phyloP scores from a whole-genome alignment of 2,888 invertebrate species.

The Prionchulus punctatus region DNA sequence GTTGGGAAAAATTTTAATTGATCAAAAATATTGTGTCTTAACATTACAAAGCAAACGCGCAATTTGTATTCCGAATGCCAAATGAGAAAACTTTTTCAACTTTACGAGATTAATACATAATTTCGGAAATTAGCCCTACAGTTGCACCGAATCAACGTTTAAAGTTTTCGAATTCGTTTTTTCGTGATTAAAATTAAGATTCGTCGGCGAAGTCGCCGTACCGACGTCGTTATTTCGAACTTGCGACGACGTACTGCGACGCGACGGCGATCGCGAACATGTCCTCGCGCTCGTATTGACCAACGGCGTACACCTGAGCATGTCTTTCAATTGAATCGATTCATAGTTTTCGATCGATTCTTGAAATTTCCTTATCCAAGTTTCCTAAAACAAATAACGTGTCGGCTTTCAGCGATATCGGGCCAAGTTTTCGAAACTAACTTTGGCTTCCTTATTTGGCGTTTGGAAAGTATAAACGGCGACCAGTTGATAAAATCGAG shows the following conservation, averaged over 20 bases:
- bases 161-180: no score
- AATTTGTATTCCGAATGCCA: no score
- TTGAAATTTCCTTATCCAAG: constrained; percentile 33
- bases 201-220: not conserved
- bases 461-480: constrained; percentile 40
- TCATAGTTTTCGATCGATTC: constrained; percentile 35
- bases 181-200: not conserved
- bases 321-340: constrained; percentile 30
- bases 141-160: no score
- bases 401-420: no score
- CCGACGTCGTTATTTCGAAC: not conserved
- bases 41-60: no score
- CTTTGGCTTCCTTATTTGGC: constrained; percentile 36
- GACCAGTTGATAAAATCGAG: constrained; percentile 40
- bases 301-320: constrained; percentile 26
- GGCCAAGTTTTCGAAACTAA: no score
- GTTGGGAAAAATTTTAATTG: no score
- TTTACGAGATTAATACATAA: not conserved
- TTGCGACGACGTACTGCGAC: not conserved
- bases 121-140: no score
- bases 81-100: no score
- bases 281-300: constrained; percentile 12
- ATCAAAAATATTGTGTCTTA: no score
- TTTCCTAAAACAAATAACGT: no score
- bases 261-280: not conserved